Evolutionary conservation across 1,140 invertebrate genomes (phyloP), one percentile per base, ranked within the genome.

Genomic region (Pteromalus puparum): DNA sequence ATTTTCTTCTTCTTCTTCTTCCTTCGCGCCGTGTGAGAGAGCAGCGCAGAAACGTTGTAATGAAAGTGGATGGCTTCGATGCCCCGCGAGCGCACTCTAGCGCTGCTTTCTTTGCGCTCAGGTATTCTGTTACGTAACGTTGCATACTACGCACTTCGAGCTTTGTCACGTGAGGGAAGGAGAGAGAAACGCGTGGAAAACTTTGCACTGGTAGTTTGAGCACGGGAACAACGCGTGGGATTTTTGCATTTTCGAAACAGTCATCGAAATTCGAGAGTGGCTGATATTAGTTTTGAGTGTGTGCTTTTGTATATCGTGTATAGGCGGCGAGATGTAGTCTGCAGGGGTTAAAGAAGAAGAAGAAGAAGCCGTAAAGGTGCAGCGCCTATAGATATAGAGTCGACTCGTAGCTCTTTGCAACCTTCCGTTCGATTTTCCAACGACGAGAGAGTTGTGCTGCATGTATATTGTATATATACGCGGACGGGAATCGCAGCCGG

Each of bases 41-140:
- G 30, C 30, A 0, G 30, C 30, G 30, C 26, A 70, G 12, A 30
- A 70, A 70, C 26, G 68, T 13, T 61, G 53, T 61, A 61, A 61
- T 6, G 53, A 30, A 26, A 26, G 68, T 70, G 28, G 68, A 70
- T 28, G 68, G 68, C 68, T 70, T 70, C 68, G 26, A 70, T 28
- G 28, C 68, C 48, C 2, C 42, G 7, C n/a, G n/a, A n/a, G n/a
- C 13, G 13, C 46, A 48, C 46, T 18, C 46, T 18, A 13, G 13
- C 15, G 46, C 53, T n/a, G 53, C 53, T 70, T 70, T 30, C 73
- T 74, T 74, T 30, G 26, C 38, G 34, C 73, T 38, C 38, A 74
- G 73, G 38, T 74, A 34, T 28, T 72, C 34, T 7, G 73, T 74
- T 74, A 38, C 73, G 73, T 74, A 74, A 74, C 34, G 24, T 72